Evolutionary conservation across 2,888 invertebrate genomes (phyloP), one percentile per base, ranked within the genome.

Genomic region (Agrilus mali): DNA sequence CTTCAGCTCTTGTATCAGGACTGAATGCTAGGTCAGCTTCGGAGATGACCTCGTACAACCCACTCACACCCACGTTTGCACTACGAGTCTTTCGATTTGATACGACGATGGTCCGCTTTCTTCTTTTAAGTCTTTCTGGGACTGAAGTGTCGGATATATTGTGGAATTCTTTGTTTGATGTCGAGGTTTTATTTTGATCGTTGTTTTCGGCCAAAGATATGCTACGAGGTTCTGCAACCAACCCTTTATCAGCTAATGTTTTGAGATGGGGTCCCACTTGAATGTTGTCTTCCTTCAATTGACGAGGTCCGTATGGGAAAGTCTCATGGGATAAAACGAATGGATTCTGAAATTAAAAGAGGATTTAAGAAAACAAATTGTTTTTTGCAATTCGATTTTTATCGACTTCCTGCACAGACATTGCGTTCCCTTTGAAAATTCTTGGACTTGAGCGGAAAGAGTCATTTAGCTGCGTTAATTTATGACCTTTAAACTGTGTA

Each of bases 1-100:
- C 80, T 63, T 88, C 88, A 38, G 79, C 77, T 53, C 79, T 75
- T 40, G 77, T 73, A 55, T 88, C 85, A 0, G 90, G 88, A 53
- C 86, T 87, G 64, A 93, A 93, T 33, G 86, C 89, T 34, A 93
- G 69, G 64, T 93, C 93, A 2, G 89, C 88, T 65, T 90, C 88
- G 4, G 92, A 90, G 44, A 93, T 88, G 38, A 93, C 66, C 53
- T 90, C 88, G 65, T 90, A 92, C 16, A 89, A 75, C 0, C 89
- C 87, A 50, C 86, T 86, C 2, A 93, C 90, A 6, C 92, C 90
- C 1, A 92, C 87, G 59, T 89, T 89, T 2, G 88, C 84, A 49
- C 85, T 87, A 41, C 87, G 76, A 2, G 76, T 82, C 58, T 85
- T 84, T 12, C 86, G 73, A 58, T 82, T 81, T 5, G 78, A 74